phyloP scores from a whole-genome alignment of 2,113 vertebrate species.

The Garra rufa region DNA sequence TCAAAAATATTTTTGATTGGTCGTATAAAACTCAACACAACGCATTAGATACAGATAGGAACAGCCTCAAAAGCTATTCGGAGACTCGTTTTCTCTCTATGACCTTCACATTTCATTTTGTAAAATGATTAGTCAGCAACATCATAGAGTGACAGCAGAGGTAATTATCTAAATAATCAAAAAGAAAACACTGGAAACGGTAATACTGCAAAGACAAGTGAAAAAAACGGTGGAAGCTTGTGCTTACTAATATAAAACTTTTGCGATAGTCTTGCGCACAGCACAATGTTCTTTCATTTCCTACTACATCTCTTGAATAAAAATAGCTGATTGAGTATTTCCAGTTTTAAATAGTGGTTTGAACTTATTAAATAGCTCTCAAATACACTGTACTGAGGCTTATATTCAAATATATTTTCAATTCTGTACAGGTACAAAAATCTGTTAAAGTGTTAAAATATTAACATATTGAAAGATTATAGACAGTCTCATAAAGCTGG shows the following conservation, averaged over 20 bases:
- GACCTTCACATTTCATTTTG: not conserved
- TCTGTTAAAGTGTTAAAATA: conserved; percentile 46
- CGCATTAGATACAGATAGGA: not conserved
- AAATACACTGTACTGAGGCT: conserved; percentile 27
- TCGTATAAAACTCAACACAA: not conserved
- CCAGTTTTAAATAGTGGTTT: conserved; percentile 69
- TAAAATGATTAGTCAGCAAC: not conserved
- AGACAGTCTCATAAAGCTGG: conserved; percentile 53
- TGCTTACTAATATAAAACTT: conserved; percentile 34
- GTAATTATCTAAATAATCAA: not conserved
- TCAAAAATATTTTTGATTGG: conserved; percentile 1
- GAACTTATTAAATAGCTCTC: conserved; percentile 24
- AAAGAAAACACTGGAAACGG: not conserved
- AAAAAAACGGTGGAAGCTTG: not conserved
- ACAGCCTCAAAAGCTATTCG: not conserved
- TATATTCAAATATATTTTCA: conserved; percentile 40
- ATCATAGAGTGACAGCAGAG: not conserved
- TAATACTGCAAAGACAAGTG: not conserved
- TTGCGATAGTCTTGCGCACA: conserved; percentile 46
- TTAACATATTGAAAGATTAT: conserved; percentile 48
- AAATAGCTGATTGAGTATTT: not conserved
- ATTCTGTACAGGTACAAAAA: conserved; percentile 47
- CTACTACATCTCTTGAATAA: conserved; percentile 1
- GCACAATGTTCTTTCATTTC: conserved; percentile 36
- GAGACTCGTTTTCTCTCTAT: no score